Evolutionary conservation across 2,113 vertebrate genomes (phyloP), one percentile per base, ranked within the genome.

Genomic region (Paedocypris sp.): DNA sequence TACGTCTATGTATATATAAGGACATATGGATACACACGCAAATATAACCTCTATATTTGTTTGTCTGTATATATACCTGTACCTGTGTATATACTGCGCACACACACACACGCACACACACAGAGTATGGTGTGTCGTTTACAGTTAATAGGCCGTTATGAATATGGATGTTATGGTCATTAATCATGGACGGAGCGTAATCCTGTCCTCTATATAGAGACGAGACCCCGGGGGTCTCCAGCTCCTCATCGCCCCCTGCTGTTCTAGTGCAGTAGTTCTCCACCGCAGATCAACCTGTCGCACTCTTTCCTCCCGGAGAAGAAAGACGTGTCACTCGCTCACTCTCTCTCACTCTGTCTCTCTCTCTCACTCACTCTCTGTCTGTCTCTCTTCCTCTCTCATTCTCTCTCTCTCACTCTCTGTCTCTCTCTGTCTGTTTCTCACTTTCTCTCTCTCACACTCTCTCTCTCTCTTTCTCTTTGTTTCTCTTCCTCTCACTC

Each of bases 251-350:
- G 26, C 32, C 47, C 41, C 61, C 32, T 42, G 45, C 46, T 41
- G 58, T 53, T 49, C 33, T 42, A 57, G 56, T 28, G 16, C 35
- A 56, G 28, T 56, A 54, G 49, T 56, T 65, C 50, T 46, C 15
- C 18, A 38, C 46, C 22, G 22, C 42, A 32, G 61, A 28, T 46
- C 23, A 28, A 45, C 15, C 11, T 46, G 56, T 50, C 49, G 52
- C 39, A 59, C 60, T 63, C 56, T 52, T 49, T 68, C 60, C 19
- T 62, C 59, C 42, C 61, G 41, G 53, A 45, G 61, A 64, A 32
- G 66, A 60, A 64, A 64, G 60, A 56, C 52, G 47, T 53, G 53
- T 50, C 48, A 52, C 39, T n/a, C n/a, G n/a, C 54, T 64, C 67
- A 47, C 13, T 69, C 50, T 10, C 38, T 52, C 53, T 26, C 33